These are phyloP conservation scores for Drosophila persimilis DNA, from an alignment of 1,140 invertebrate genomes.

Conservation along the genomic window DNA sequence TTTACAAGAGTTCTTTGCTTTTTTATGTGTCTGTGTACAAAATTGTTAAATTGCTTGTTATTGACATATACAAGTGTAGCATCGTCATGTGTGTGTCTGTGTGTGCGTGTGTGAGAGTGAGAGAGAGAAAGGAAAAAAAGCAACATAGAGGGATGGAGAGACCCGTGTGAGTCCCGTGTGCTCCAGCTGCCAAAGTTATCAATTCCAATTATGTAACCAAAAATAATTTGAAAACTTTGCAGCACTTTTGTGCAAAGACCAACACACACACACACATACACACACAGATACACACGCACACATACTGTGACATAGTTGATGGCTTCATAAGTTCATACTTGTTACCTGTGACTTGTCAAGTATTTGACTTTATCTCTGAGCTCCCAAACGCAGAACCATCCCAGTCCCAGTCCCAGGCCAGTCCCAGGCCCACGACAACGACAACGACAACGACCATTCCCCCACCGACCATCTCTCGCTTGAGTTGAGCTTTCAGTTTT, in stretches of 20 bases:
- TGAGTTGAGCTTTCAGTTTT: background rate
- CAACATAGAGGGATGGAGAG: background rate
- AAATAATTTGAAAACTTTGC: conserved; percentile 81
- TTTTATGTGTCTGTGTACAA: conserved; percentile 48
- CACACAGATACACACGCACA: conserved; percentile 12
- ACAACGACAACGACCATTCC: too few species aligned
- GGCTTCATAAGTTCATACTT: conserved; percentile 77
- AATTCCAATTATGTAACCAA: conserved; percentile 82
- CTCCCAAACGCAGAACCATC: conserved; percentile 6
- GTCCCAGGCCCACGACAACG: background rate
- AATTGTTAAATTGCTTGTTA: conserved; percentile 81
- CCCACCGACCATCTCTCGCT: too few species aligned
- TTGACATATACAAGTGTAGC: conserved; percentile 73
- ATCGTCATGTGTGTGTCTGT: background rate
- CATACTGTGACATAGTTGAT: conserved; percentile 45
- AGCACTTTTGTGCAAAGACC: conserved; percentile 69
- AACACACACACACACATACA: conserved; percentile 40
- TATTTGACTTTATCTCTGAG: conserved; percentile 79
- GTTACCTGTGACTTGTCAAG: conserved; percentile 80
- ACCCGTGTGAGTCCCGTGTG: background rate
- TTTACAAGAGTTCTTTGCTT: conserved; percentile 73
- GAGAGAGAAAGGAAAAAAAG: background rate
- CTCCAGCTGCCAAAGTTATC: conserved; percentile 68
- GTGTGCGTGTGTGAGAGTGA: background rate
- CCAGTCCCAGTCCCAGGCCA: conserved; percentile 1